Evolutionary conservation across 1,140 invertebrate genomes (phyloP), one percentile per base, ranked within the genome.

Genomic region (Drosophila ogumai): DNA sequence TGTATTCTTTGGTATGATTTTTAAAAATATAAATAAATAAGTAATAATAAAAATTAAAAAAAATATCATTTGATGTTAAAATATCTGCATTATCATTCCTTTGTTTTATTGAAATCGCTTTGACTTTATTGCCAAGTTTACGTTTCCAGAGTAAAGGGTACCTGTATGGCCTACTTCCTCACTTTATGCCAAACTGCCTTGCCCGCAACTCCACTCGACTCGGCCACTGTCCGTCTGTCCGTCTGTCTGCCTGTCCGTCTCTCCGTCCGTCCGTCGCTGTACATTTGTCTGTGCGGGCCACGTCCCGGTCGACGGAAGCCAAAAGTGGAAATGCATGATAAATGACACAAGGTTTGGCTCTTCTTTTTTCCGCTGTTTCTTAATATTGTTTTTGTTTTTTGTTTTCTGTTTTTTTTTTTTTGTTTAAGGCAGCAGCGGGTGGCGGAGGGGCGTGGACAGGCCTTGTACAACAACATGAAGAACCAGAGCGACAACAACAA

Each of bases 321-420:
- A 90, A 90, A 90, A 90, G 85, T 90, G 85, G 85, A 90, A 90
- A 90, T 90, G 85, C 85, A 90, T 90, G 85, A 90, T 90, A 90
- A 90, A 90, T 90, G 85, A 90, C 85, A 90, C 74, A 80, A 85
- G 69, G 71, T 79, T 90, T 85, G 79, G 56, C 50, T 64, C 61
- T 52, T 75, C 63, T 60, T 82, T 75, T 74, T 68, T 66, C 46
- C 47, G 12, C 32, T 22, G 5, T 66, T 44, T 13, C 49, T 54
- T 31, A 55, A 38, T 55, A 55, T 55, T 56, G 15, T 41, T 40
- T 22, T 55, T 38, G 36, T 36, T 49, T 60, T 60, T 25, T 43
- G 25, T 43, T 31, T 65, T 44, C 15, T 34, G 8, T 34, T 15
- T 17, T 36, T 47, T 60, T 47, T 46, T 22, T 10, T 25, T 28